phyloP scores from a whole-genome alignment of 2,113 vertebrate genomes.

The Neofelis nebulosa region DNA sequence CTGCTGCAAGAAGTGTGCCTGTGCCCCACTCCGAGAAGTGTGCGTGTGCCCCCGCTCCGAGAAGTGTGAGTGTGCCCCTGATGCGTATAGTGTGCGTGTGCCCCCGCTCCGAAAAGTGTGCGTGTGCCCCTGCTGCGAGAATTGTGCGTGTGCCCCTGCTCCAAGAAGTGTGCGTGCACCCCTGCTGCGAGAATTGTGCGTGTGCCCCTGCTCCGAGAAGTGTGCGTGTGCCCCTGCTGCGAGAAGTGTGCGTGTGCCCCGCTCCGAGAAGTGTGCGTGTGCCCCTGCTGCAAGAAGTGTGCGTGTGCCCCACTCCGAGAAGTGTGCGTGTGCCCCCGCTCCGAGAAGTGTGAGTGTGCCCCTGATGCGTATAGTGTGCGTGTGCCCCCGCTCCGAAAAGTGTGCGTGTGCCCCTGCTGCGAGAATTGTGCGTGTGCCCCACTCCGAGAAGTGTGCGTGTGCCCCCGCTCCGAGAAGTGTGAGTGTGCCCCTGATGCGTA shows the following conservation, averaged over 20 bases:
- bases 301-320: not conserved
- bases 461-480: not conserved
- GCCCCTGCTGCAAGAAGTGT: too few relatives aligned
- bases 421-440: too few relatives aligned
- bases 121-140: not conserved
- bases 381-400: not conserved
- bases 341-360: not conserved
- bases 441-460: too few relatives aligned
- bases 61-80: not conserved
- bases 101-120: too few relatives aligned
- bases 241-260: not conserved
- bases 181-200: too few relatives aligned
- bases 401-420: not conserved
- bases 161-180: too few relatives aligned
- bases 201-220: accelerated
- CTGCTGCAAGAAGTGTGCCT: too few relatives aligned
- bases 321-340: not conserved
- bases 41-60: not conserved
- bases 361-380: accelerated
- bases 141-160: not conserved
- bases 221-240: too few relatives aligned
- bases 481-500: too few relatives aligned
- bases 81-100: not conserved
- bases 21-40: not conserved
- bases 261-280: not conserved